Percentiles rank a stretch among this genome's conserved stretches.
Evolutionary conservation across 2,888 invertebrate species (phyloP).

Genomic region (Drosophila kanekoi): DNA sequence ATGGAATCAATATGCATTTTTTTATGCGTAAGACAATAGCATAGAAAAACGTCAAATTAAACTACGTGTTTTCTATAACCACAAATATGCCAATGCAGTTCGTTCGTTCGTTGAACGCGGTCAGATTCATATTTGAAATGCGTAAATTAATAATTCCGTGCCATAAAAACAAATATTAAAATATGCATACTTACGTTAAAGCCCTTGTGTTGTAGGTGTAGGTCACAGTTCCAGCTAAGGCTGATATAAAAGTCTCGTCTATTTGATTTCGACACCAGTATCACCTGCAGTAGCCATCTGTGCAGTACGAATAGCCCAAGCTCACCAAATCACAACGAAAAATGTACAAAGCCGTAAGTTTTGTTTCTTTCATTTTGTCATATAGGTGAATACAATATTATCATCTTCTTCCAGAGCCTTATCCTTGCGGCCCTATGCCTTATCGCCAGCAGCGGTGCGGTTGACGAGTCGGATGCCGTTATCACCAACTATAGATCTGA

Average conservation of each 20-base stretch:
- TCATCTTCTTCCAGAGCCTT: slow-evolving; percentile 36
- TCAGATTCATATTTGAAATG: slow-evolving; percentile 70
- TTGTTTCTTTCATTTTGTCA: neutral
- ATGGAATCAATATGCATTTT: slow-evolving; percentile 55
- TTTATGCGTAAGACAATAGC: slow-evolving; percentile 46
- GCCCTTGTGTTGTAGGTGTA: slow-evolving; percentile 67
- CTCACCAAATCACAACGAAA: slow-evolving; percentile 15
- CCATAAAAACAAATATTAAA: slow-evolving; percentile 38
- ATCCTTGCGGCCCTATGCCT: slow-evolving; percentile 57
- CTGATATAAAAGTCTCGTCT: slow-evolving; percentile 61
- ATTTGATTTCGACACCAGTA: slow-evolving; percentile 63
- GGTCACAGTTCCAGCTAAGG: slow-evolving; percentile 59
- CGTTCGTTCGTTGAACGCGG: slow-evolving; percentile 59
- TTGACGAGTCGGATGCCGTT: slow-evolving; percentile 68
- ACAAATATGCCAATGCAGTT: slow-evolving; percentile 34
- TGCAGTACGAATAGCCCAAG: slow-evolving; percentile 12
- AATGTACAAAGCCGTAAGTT: slow-evolving; percentile 76
- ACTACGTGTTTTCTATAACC: slow-evolving; percentile 14
- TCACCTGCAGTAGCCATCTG: slow-evolving; percentile 48
- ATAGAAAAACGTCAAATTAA: slow-evolving; percentile 30
- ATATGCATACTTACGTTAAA: slow-evolving; percentile 50
- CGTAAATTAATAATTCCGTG: slow-evolving; percentile 67
- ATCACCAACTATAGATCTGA: slow-evolving; percentile 66
- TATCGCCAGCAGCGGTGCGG: slow-evolving; percentile 50
- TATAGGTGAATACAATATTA: neutral